These are phyloP conservation scores for Hyperoplus immaculatus DNA, from an alignment of 2,797 vertebrate genomes.

Conservation along the genomic window DNA sequence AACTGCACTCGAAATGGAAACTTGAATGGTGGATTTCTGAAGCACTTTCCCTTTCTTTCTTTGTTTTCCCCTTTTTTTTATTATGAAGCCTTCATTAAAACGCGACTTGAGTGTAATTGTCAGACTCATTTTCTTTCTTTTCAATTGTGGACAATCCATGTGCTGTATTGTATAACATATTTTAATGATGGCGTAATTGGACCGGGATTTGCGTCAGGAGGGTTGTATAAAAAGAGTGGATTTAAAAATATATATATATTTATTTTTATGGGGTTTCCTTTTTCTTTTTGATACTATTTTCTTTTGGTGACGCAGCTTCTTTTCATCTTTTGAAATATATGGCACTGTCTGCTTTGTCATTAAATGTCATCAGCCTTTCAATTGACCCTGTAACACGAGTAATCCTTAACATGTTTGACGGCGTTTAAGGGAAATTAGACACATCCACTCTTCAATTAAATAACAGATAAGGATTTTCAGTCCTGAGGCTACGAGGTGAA, in stretches of 20 bases:
- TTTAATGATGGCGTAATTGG: constrained; percentile 9
- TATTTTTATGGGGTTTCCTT: constrained; percentile 1
- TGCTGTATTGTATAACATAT: constrained; percentile 8
- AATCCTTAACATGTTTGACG: constrained; percentile 32
- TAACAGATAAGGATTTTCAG: constrained; percentile 17
- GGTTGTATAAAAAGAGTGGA: constrained; percentile 26
- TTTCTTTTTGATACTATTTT: background rate
- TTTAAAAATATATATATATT: background rate
- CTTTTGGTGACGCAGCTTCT: constrained; percentile 28
- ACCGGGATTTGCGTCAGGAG: background rate
- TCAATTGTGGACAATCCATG: constrained; percentile 8
- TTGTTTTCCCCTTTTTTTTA: constrained; percentile 52
- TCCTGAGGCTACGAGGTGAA: constrained; percentile 28
- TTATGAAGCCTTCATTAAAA: constrained; percentile 86
- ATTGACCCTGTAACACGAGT: constrained; percentile 23
- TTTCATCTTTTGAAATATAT: constrained; percentile 24
- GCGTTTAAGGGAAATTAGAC: constrained; percentile 22
- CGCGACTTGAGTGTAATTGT: constrained; percentile 80
- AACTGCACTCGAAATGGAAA: constrained; percentile 89
- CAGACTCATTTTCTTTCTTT: constrained; percentile 63
- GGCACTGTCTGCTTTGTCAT: background rate
- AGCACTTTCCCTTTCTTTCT: constrained; percentile 87
- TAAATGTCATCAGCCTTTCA: constrained; percentile 12
- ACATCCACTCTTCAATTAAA: constrained; percentile 34
- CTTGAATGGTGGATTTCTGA: constrained; percentile 88